Evolutionary conservation across 2,888 invertebrate species (phyloP), one percentile per base, ranked within the genome.

Genomic region (Azorinus chamasolen): DNA sequence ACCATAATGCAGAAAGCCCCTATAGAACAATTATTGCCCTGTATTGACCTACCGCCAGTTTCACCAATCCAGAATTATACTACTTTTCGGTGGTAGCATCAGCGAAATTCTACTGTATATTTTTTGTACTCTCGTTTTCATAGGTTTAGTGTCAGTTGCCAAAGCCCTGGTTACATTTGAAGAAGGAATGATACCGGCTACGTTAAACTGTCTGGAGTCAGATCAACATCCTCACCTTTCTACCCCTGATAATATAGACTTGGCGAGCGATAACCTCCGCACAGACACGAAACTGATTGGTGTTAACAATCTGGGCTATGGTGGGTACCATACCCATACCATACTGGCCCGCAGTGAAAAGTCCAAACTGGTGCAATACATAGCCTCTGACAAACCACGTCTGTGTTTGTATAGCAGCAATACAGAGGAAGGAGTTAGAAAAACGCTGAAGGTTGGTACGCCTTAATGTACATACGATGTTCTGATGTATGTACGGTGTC

Each of bases 231-330:
- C 50, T 4, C 32, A 27, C 20, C 18, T 32, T 27, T 45, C 46
- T 3, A 25, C 45, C 10, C 20, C 16, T 10, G 50, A 51, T 24
- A 54, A 62, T 37, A 14, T 79, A 16, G 22, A 79, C 94, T 95
- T 99, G 58, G 97, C 99, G 20, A 95, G 96, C 81, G 95, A 96
- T 92, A 95, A 96, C 89, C 95, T 95, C 74, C 95, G 96, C 24
- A 98, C 97, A 96, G 95, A 96, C 64, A 98, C 98, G 59, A 98
- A 98, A n/a, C 95, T 97, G 72, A 96, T 97, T 63, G 98, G 96
- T 20, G 93, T 99, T 39, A 99, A 99, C 94, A 98, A 98, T 8
- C 99, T 99, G 93, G 99, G 99, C 24, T 99, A 99, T 93, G 99
- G 99, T 74, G 99, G 99, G 66, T 92, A 92, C 10, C 93, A 93